Evolutionary conservation across 2,888 invertebrate genomes (phyloP), one percentile per base, ranked within the genome.

Genomic region (Pandemis heparana): DNA sequence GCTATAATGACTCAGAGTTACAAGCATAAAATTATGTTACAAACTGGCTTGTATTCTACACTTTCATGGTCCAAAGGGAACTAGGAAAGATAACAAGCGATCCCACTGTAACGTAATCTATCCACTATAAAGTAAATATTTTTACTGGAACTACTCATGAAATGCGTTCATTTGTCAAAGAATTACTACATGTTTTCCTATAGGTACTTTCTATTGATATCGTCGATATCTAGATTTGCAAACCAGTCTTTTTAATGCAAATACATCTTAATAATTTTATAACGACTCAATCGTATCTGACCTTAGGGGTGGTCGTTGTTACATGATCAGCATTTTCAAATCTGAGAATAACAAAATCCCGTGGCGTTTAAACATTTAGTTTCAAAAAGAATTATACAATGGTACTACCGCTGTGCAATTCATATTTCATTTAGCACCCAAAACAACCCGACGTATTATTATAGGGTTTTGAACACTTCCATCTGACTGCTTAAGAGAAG

Each of bases 401-500:
- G 23, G 56, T 4, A 23, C 23, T 23, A 56, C 56, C 56, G 23
- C 48, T 51, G 51, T 10, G 51, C 51, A 32, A 51, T 23, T 10
- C 23, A 23, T 62, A 43, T 14, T 62, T 64, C 32, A 23, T 32
- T 1, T 14, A 64, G 64, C 51, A 32, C 48, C 18, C 38, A 65
- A 64, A 51, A 12, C 32, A 63, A 32, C 14, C 60, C 12, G 14
- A 8, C n/a, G 46, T 41, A n/a, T 61, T 39, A 59, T 59, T 59
- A 14, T 60, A 63, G 48, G 46, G 10, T 3, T 12, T 32, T 23
- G 14, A 38, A 48, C 48, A 53, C 53, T 69, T 69, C 70, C 51
- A 41, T 41, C n/a, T 59, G 56, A 14, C 43, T 64, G 64, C 18
- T 12, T 38, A 23, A 18, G 56, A 68, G 59, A 64, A 59, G 73